These are phyloP conservation scores for Elysia crispata DNA, from an alignment of 2,888 invertebrate genomes.

Conservation along the genomic window DNA sequence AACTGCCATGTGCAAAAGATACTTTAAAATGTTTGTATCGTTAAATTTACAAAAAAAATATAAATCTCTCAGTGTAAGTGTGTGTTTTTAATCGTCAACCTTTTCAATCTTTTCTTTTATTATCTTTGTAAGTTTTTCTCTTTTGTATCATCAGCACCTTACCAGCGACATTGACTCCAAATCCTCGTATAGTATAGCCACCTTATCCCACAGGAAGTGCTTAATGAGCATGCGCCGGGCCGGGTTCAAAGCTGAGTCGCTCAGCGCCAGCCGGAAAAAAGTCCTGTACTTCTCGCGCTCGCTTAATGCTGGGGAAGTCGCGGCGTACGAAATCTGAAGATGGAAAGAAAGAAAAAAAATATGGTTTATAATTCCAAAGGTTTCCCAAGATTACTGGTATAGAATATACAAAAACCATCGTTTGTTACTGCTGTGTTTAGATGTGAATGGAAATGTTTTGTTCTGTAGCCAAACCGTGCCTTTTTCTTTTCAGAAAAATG, in stretches of 20 bases:
- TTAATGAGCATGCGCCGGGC: conserved; percentile 91
- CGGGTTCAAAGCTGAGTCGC: conserved; percentile 92
- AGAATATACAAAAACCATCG: background rate
- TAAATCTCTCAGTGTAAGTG: too few relatives aligned
- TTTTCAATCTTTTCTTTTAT: too few relatives aligned
- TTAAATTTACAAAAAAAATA: too few relatives aligned
- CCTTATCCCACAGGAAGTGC: conserved; percentile 89
- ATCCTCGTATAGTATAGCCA: conserved; percentile 91
- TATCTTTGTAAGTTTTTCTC: too few relatives aligned
- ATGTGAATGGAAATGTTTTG: background rate
- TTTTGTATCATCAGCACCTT: conserved; percentile 26
- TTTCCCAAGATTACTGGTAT: background rate
- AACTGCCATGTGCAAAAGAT: too few relatives aligned
- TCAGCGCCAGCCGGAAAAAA: conserved; percentile 92
- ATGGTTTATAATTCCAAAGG: background rate
- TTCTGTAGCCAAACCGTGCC: background rate
- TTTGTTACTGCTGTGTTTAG: background rate
- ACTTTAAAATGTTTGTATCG: too few relatives aligned
- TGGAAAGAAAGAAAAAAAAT: background rate
- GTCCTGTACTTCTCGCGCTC: conserved; percentile 92
- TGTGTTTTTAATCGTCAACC: too few relatives aligned
- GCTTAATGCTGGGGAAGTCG: conserved; percentile 91
- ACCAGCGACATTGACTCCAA: conserved; percentile 89
- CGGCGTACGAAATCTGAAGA: conserved; percentile 90
- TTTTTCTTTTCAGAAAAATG: background rate